Base-by-base conservation (phyloP, 2,888 invertebrate genomes). In the Eilema caniola region DNA sequence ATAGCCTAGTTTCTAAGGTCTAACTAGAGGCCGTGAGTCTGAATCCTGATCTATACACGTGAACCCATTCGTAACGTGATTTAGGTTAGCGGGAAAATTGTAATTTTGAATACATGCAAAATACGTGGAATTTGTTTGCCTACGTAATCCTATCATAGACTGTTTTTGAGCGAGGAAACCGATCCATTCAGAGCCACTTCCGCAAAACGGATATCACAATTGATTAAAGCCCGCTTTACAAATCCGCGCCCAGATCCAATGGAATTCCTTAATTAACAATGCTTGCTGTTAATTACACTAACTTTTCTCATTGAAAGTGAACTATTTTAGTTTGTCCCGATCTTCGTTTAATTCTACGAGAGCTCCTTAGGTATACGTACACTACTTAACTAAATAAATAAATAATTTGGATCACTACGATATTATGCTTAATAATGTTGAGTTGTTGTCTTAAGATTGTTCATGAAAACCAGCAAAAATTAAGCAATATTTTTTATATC, bases 161-260 rank as follows among this genome's bases (percentile, higher is more conserved):
- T 1, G 12, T 37, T 37, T 14, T 62, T 62, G 7, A 33, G 23
- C 37, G 37, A 1, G 24, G 16, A 24, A 0, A n/a, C n/a, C 41
- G 25, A 24, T 24, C 37, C 37, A 37, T 47, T 41, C 10, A 25
- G 25, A 59, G 25, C 37, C 37, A 24, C 5, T 56, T 14, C 23
- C 57, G 37, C 24, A 59, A 59, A 61, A 62, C 41, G 62, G 53
- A 62, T 31, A 20, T 31, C 33, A 56, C 62, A 72, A 78, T 78
- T 71, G 37, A 70, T 76, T 71, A 67, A 69, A 78, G 69, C 61
- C 33, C 67, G 62, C 31, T 67, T 61, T 47, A 74, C 69, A 78
- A 76, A 78, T 70, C 74, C 68, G 20, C 20, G 59, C 53, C 61
- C 41, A 61, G 71, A 75, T 73, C 72, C 75, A 71, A 63, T 68